phyloP scores from a whole-genome alignment of 2,113 vertebrate species.

The Antennarius striatus region DNA sequence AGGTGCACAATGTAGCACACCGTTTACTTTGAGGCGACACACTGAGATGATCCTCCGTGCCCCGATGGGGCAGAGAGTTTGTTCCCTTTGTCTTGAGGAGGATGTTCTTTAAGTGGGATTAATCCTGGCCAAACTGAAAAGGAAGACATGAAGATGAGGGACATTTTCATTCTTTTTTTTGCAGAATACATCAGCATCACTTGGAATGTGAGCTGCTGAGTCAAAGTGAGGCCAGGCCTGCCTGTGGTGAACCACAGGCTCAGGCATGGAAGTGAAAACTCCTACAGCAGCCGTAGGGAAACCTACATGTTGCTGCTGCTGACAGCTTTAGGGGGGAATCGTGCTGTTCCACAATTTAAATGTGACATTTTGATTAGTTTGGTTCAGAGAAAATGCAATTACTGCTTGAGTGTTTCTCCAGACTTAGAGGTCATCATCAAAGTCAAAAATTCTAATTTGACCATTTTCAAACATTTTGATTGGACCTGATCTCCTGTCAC shows the following conservation, averaged over 20 bases:
- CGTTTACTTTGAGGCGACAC: not conserved
- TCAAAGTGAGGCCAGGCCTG: constrained; percentile 4
- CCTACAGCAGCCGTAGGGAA: not conserved
- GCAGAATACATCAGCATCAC: too few relatives aligned
- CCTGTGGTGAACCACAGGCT: constrained; percentile 33
- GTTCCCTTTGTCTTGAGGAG: constrained; percentile 29
- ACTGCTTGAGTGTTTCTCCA: not conserved
- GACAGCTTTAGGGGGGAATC: constrained; percentile 26
- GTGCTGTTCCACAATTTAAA: not conserved
- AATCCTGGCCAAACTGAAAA: constrained; percentile 43
- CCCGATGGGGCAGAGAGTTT: not conserved
- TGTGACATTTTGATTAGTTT: constrained; percentile 19
- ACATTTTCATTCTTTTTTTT: too few relatives aligned
- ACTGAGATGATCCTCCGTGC: constrained; percentile 6
- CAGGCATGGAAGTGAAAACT: constrained; percentile 9
- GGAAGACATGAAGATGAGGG: not conserved
- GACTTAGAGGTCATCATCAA: not conserved
- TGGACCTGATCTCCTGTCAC: too few relatives aligned
- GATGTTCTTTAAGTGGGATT: constrained; percentile 6
- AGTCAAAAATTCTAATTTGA: too few relatives aligned
- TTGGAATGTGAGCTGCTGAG: constrained; percentile 8
- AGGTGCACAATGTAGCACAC: constrained; percentile 3
- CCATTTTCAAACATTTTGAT: too few relatives aligned
- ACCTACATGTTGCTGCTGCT: constrained; percentile 3
- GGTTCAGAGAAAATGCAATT: constrained; percentile 24